Evolutionary conservation across 1,140 invertebrate genomes (phyloP).

Genomic region (Sycophila sp.): DNA sequence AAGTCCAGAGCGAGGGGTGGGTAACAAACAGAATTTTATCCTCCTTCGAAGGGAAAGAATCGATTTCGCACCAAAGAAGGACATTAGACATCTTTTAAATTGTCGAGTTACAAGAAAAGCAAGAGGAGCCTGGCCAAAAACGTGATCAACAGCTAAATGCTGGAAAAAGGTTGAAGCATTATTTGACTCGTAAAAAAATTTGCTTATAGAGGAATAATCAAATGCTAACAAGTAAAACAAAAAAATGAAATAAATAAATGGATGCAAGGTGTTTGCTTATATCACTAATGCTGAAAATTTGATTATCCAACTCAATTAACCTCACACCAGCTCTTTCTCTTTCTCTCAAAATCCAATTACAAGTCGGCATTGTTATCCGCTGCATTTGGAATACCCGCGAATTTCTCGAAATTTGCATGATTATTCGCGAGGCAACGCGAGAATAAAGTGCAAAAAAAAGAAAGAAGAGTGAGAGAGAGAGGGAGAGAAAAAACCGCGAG

Average conservation of each 20-base stretch:
- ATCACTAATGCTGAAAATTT: neutral
- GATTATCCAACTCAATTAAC: conserved; percentile 6
- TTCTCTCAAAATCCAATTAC: neutral
- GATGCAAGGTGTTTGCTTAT: neutral
- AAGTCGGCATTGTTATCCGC: neutral
- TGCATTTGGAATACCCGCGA: conserved; percentile 2
- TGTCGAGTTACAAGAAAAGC: too few relatives aligned
- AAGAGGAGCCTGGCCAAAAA: too few relatives aligned
- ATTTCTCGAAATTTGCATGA: conserved; percentile 21
- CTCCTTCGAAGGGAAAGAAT: conserved; percentile 3
- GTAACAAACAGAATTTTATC: conserved; percentile 14
- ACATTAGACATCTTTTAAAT: too few relatives aligned
- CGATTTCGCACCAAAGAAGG: conserved; percentile 7
- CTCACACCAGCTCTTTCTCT: neutral
- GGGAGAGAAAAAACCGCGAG: neutral
- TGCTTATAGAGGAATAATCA: too few relatives aligned
- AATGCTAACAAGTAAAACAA: too few relatives aligned
- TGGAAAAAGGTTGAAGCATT: too few relatives aligned
- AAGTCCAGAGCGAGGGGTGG: neutral
- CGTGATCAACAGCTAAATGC: too few relatives aligned
- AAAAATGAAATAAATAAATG: too few relatives aligned
- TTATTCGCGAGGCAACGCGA: too few relatives aligned
- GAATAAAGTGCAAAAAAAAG: neutral
- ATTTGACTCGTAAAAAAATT: too few relatives aligned
- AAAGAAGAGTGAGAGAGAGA: neutral